These are phyloP conservation scores for Cisticola juncidis DNA, from an alignment of 2,113 vertebrate genomes.

Conservation along the genomic window DNA sequence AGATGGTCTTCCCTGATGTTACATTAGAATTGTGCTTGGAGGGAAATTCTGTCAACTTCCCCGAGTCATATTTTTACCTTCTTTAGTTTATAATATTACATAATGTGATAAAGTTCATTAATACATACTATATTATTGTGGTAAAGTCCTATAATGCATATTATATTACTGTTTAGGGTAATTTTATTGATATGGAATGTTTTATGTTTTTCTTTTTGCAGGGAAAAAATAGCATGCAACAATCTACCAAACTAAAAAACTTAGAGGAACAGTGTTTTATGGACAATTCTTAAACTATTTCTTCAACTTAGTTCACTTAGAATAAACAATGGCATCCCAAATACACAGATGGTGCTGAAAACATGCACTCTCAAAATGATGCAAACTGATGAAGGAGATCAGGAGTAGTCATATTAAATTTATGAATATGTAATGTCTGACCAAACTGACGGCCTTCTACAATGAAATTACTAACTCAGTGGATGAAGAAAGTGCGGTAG, in stretches of 20 bases:
- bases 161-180: not conserved
- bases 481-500: not conserved
- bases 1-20: slow-evolving; percentile 45
- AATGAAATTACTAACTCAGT: not conserved
- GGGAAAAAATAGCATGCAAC: not conserved
- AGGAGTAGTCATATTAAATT: not conserved
- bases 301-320: not conserved
- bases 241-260: not conserved
- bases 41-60: slow-evolving; percentile 3
- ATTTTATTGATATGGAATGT: not conserved
- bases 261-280: not conserved
- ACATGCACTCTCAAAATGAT: not conserved
- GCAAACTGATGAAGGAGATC: not conserved
- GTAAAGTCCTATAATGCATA: not conserved
- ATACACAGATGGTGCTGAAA: not conserved
- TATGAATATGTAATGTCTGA: not conserved
- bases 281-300: not conserved
- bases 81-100: slow-evolving; percentile 16
- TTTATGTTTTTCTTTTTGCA: not conserved
- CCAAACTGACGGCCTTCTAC: not conserved
- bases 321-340: not conserved
- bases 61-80: not conserved
- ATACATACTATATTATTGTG: not conserved
- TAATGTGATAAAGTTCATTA: not conserved
- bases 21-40: slow-evolving; percentile 5